A percentile compares a stretch with the other conserved stretches of the same genome.
Evolutionary conservation across 2,888 invertebrate species (phyloP).

Genomic region (Tipula vernalis): DNA sequence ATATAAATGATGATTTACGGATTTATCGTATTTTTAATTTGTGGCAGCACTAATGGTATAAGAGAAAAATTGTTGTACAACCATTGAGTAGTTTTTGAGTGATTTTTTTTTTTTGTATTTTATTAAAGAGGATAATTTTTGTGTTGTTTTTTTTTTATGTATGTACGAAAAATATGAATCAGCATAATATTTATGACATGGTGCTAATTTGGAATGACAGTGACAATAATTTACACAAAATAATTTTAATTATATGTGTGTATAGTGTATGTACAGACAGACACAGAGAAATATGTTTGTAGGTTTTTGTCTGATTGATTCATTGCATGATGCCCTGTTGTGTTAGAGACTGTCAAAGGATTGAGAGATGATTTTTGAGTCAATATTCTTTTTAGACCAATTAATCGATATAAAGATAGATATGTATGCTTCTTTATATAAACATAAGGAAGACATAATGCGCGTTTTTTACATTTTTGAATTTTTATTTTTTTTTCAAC

Average conservation of each 20-base stretch:
- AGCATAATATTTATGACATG: not conserved
- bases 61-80: not conserved
- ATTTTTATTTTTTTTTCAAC: not conserved
- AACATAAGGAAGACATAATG: not conserved
- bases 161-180: not conserved
- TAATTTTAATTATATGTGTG: not conserved
- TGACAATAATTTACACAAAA: not conserved
- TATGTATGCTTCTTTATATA: too few species aligned
- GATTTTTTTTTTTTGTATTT: not conserved
- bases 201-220: conserved; percentile 4
- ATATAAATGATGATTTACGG: not conserved
- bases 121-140: not conserved
- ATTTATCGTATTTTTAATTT: conserved; percentile 14
- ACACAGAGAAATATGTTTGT: not conserved
- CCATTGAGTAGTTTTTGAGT: not conserved
- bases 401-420: too few species aligned
- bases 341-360: not conserved
- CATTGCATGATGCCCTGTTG: not conserved
- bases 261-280: not conserved
- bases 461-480: too few species aligned
- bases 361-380: not conserved
- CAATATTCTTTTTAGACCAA: not conserved
- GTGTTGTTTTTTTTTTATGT: not conserved
- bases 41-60: conserved; percentile 16
- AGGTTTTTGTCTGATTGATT: conserved; percentile 4